Conservation (phyloP, 2,797 vertebrate species). For the Sciaenops ocellatus region DNA sequence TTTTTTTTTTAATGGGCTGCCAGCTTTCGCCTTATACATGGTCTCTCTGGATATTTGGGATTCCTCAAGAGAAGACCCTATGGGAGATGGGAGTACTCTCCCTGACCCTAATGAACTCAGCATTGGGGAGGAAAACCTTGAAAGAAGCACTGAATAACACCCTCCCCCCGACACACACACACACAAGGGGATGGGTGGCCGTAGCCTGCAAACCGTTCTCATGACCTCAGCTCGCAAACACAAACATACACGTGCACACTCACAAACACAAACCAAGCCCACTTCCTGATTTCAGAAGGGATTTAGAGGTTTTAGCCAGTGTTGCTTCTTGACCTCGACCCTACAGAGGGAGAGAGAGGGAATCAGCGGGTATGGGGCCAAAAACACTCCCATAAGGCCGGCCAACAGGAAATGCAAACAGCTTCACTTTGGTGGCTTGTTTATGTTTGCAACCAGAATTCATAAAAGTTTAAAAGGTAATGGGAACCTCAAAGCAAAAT, state of each 20-base stretch:
- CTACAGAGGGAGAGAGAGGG: slow-evolving; percentile 62
- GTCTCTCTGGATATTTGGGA: slow-evolving; percentile 69
- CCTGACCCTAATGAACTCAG: slow-evolving; percentile 66
- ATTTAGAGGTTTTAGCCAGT: slow-evolving; percentile 71
- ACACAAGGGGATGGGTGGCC: slow-evolving; percentile 57
- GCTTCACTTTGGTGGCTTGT: slow-evolving; percentile 31
- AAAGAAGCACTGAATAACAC: slow-evolving; percentile 60
- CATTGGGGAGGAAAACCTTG: slow-evolving; percentile 55
- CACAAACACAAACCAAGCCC: slow-evolving; percentile 67
- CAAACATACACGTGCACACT: slow-evolving; percentile 65
- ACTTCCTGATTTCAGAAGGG: slow-evolving; percentile 80
- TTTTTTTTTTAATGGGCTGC: slow-evolving; percentile 58
- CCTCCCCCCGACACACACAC: slow-evolving; percentile 25
- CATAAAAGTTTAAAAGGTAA: not conserved
- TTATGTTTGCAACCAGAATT: slow-evolving; percentile 36
- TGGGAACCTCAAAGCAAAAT: slow-evolving; percentile 2
- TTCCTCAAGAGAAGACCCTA: slow-evolving; percentile 66
- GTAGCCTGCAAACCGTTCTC: slow-evolving; percentile 79
- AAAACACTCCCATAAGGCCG: slow-evolving; percentile 60
- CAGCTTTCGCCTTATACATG: slow-evolving; percentile 51
- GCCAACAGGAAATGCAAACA: slow-evolving; percentile 74
- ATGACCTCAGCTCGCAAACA: slow-evolving; percentile 80
- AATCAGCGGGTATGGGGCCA: slow-evolving; percentile 43
- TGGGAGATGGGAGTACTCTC: slow-evolving; percentile 67
- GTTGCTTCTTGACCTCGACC: slow-evolving; percentile 73